Conservation (phyloP, 2,113 vertebrate species). For the Hystrix cristata region DNA sequence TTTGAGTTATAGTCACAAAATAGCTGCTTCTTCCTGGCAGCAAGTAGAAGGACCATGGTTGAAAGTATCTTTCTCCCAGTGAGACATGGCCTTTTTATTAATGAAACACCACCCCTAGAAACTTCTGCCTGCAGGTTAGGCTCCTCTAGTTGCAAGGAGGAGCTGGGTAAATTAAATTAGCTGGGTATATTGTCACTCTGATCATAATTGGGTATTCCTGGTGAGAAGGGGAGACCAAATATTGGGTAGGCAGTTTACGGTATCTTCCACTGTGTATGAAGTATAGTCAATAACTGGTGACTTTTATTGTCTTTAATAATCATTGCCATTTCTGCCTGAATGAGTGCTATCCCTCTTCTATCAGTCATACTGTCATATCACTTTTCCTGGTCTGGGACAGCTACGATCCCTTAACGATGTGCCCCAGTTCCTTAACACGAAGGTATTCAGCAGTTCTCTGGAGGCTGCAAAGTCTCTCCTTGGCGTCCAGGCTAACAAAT, state of each 20-base stretch:
- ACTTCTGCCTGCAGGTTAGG: constrained; percentile 17
- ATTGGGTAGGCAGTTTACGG: not conserved
- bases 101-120: constrained; percentile 13
- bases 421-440: not conserved
- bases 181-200: not conserved
- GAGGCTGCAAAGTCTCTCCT: not conserved
- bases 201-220: not conserved
- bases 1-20: not conserved
- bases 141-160: not conserved
- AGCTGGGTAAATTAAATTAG: not conserved
- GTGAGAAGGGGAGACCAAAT: not conserved
- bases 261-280: not conserved
- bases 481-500: constrained; percentile 25
- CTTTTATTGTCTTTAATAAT: not conserved
- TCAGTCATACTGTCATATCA: not conserved
- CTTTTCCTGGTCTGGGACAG: not conserved
- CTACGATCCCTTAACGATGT: not conserved
- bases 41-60: not conserved
- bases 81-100: constrained; percentile 17
- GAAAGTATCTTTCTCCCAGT: constrained; percentile 1
- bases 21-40: not conserved
- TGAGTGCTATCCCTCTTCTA: not conserved
- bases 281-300: not conserved
- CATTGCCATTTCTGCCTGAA: constrained; percentile 8
- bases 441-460: not conserved